A percentile compares a stretch with the other conserved stretches of the same genome.
Conservation (phyloP, 2,797 vertebrate species). For the Telmatherina bonti region DNA sequence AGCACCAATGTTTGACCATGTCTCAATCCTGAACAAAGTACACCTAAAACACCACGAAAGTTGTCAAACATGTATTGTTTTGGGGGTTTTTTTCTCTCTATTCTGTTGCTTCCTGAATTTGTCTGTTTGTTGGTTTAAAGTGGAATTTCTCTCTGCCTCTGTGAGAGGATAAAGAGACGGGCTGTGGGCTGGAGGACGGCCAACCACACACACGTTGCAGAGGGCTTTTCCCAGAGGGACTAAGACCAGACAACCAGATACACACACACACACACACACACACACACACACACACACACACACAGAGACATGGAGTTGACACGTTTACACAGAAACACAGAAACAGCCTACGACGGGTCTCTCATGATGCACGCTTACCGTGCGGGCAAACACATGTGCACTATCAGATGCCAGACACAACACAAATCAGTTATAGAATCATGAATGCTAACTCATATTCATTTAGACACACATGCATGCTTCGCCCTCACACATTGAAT, state of each 20-base stretch:
- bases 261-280: constrained; percentile 22
- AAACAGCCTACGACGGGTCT: constrained; percentile 16
- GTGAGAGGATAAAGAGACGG: constrained; percentile 41
- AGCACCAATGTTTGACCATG: constrained; percentile 16
- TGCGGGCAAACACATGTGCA: constrained; percentile 14
- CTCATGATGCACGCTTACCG: constrained; percentile 23
- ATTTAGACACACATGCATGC: constrained; percentile 6
- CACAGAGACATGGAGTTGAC: constrained; percentile 6
- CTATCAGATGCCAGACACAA: constrained; percentile 12
- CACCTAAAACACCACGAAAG: constrained; percentile 22
- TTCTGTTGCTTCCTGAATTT: constrained; percentile 19
- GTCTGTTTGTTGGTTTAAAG: constrained; percentile 43
- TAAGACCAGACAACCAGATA: constrained; percentile 35
- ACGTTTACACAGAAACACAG: constrained; percentile 36
- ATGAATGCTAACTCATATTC: constrained; percentile 20
- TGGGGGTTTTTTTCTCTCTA: constrained; percentile 7
- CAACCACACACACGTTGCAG: constrained; percentile 32
- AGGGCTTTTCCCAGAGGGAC: constrained; percentile 40
- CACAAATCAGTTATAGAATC: constrained; percentile 38
- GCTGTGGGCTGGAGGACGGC: constrained; percentile 43
- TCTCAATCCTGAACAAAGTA: constrained; percentile 27
- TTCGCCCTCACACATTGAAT: constrained; percentile 6
- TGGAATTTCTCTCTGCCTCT: constrained; percentile 37
- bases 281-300: constrained; percentile 24
- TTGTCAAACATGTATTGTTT: constrained; percentile 24